Percentiles rank a stretch among this genome's conserved stretches.
Conservation (phyloP, 2,113 vertebrate genomes). For the Todiramphus chloris region DNA sequence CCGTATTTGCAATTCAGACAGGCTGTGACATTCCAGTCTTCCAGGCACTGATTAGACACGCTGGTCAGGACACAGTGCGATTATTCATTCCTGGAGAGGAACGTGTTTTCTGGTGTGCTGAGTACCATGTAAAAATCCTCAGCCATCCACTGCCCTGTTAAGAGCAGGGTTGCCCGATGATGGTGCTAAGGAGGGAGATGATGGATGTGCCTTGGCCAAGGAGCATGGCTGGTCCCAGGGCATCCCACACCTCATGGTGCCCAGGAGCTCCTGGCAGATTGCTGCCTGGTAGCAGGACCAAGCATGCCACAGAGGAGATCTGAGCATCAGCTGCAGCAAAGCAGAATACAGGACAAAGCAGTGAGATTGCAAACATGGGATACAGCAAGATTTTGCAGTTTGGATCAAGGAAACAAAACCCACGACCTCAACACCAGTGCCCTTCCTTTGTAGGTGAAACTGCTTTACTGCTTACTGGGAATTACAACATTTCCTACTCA, state of each 20-base stretch:
- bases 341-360: rapidly evolving
- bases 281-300: background rate
- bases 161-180: background rate
- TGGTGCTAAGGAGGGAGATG: background rate
- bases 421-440: background rate
- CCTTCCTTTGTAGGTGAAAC: background rate
- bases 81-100: background rate
- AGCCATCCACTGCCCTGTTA: background rate
- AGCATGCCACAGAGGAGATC: rapidly evolving
- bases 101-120: rapidly evolving
- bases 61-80: background rate
- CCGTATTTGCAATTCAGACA: background rate
- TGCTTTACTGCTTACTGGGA: background rate
- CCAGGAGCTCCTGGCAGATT: background rate
- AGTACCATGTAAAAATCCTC: background rate
- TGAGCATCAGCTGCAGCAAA: background rate
- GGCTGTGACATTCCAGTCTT: background rate
- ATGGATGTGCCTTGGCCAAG: background rate
- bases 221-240: background rate
- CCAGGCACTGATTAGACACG: background rate
- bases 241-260: background rate
- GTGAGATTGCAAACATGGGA: background rate
- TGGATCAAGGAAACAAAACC: background rate
- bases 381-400: background rate
- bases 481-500: background rate